phyloP scores from a whole-genome alignment of 1,140 invertebrate species.

The Myzus persicae region DNA sequence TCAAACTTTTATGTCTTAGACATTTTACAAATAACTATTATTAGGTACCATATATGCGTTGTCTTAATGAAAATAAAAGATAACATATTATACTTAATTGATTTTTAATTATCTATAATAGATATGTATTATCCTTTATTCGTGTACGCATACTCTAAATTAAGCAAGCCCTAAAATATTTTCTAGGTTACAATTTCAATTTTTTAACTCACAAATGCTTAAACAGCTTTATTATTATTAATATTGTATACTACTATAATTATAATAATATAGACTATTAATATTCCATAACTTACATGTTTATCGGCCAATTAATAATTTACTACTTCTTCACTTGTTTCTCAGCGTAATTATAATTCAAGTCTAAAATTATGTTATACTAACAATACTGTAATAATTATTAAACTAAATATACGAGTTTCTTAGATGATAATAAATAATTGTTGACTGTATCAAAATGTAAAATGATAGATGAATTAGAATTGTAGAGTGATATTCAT shows the following conservation, averaged over 20 bases:
- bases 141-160: no score
- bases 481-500: background rate
- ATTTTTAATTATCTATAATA: background rate
- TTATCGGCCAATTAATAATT: background rate
- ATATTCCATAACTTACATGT: background rate
- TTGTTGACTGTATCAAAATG: background rate
- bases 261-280: background rate
- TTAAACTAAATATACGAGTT: background rate
- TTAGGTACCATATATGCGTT: background rate
- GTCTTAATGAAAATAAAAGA: background rate
- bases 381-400: background rate
- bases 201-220: background rate
- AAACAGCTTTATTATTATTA: background rate
- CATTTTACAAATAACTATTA: no score
- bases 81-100: background rate
- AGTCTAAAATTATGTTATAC: background rate
- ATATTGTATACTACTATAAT: background rate
- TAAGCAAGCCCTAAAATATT: background rate
- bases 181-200: background rate
- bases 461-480: background rate
- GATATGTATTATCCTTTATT: background rate
- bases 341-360: background rate
- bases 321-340: background rate
- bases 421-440: background rate
- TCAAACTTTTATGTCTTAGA: background rate